Percentiles rank a stretch among this genome's conserved stretches.
Conservation (phyloP, 2,113 vertebrate species). For the Upupa epops region DNA sequence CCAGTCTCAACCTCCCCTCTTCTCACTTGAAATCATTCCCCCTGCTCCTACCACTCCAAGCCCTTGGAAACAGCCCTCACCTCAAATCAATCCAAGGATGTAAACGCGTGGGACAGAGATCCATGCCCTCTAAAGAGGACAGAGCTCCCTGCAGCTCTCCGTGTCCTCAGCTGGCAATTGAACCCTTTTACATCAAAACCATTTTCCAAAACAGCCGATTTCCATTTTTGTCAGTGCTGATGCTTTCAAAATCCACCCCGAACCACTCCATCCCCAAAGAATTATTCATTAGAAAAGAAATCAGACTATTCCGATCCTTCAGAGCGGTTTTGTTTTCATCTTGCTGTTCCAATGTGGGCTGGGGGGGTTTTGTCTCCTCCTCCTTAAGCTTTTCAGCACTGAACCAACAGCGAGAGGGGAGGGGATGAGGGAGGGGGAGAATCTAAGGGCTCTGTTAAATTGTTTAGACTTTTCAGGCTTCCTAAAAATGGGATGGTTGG, state of each 20-base stretch:
- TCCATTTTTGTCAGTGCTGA: not conserved
- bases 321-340: too few species aligned
- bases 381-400: not conserved
- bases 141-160: not conserved
- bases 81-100: too few species aligned
- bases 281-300: constrained; percentile 12
- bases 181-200: not conserved
- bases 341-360: too few species aligned
- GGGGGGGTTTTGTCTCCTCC: not conserved
- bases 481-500: not conserved
- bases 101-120: not conserved
- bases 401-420: not conserved
- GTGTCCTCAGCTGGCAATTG: not conserved
- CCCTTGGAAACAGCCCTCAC: too few species aligned
- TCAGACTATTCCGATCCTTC: not conserved
- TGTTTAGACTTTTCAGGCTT: not conserved
- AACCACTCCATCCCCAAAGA: not conserved
- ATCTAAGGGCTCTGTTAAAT: not conserved
- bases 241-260: not conserved
- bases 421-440: too few species aligned
- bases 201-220: not conserved
- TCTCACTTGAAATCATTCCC: too few species aligned
- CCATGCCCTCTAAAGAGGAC: not conserved
- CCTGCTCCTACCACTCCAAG: too few species aligned
- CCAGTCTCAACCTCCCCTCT: too few species aligned